phyloP scores from a whole-genome alignment of 2,888 invertebrate species.

The Girardia tigrina region DNA sequence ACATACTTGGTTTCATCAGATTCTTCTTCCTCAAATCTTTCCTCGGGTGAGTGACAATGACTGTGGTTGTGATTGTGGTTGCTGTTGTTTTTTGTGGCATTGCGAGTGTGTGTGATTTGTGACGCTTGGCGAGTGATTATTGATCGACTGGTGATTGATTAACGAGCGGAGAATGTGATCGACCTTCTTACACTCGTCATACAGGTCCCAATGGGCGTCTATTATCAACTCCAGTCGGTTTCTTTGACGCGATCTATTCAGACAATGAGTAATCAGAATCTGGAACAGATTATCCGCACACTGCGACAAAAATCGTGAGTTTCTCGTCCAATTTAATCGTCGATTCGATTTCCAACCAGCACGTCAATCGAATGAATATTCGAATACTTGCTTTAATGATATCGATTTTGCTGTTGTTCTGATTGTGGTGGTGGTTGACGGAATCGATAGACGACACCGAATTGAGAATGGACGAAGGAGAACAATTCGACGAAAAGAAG shows the following conservation, averaged over 20 bases:
- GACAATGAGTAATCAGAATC: constrained; percentile 21
- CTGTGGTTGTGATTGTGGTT: too few species aligned
- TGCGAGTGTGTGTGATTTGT: too few species aligned
- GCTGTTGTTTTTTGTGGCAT: too few species aligned
- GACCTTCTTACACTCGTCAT: constrained; percentile 29
- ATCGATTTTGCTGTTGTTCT: constrained; percentile 25
- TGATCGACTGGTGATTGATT: neutral
- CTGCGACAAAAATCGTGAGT: constrained; percentile 9
- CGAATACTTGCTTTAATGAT: neutral
- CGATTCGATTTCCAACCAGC: neutral
- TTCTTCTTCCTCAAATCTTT: too few species aligned
- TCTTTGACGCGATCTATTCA: constrained; percentile 33
- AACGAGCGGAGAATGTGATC: neutral
- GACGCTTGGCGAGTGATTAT: too few species aligned
- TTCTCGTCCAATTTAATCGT: neutral
- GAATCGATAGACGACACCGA: too few species aligned
- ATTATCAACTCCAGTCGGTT: constrained; percentile 26
- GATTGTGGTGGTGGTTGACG: too few species aligned
- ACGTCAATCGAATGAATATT: neutral
- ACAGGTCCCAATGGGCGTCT: constrained; percentile 32
- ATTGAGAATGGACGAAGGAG: too few species aligned
- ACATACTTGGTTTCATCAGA: too few species aligned
- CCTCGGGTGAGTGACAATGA: too few species aligned
- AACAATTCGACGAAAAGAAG: neutral
- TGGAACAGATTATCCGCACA: constrained; percentile 21